phyloP scores from a whole-genome alignment of 2,797 vertebrate genomes.

The Pangasius sanitwongsei region DNA sequence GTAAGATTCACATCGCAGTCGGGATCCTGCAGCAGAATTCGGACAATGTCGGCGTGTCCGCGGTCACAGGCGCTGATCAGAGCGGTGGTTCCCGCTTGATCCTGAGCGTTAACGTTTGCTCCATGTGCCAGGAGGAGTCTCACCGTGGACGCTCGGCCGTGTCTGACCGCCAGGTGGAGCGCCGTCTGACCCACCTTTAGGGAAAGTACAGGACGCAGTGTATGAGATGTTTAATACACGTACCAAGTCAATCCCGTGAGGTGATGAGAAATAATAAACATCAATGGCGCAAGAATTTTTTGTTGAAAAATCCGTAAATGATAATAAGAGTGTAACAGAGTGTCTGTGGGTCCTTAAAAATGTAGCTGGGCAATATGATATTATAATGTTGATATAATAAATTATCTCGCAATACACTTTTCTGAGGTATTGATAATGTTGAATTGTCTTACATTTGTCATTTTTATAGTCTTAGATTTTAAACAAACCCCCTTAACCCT shows the following conservation, averaged over 20 bases:
- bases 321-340: neutral
- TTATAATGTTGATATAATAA: too few species aligned
- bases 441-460: neutral
- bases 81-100: conserved; percentile 84
- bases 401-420: neutral
- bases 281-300: neutral
- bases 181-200: conserved; percentile 88
- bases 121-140: conserved; percentile 84
- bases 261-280: neutral
- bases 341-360: neutral
- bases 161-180: conserved; percentile 89
- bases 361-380: neutral
- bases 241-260: neutral
- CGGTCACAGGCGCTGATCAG: conserved; percentile 90
- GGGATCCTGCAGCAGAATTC: conserved; percentile 85
- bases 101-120: conserved; percentile 87
- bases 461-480: neutral
- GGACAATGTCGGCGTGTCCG: conserved; percentile 82
- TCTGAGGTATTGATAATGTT: neutral
- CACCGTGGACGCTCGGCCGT: conserved; percentile 88
- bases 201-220: neutral
- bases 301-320: neutral
- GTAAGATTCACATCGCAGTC: conserved; percentile 80
- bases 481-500: too few species aligned
- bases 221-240: too few species aligned